Percentiles rank a stretch among this genome's conserved stretches.
Evolutionary conservation across 64 coral and sea anemone genomes (phyloP).

Genomic region (Cladopsammia gracilis): DNA sequence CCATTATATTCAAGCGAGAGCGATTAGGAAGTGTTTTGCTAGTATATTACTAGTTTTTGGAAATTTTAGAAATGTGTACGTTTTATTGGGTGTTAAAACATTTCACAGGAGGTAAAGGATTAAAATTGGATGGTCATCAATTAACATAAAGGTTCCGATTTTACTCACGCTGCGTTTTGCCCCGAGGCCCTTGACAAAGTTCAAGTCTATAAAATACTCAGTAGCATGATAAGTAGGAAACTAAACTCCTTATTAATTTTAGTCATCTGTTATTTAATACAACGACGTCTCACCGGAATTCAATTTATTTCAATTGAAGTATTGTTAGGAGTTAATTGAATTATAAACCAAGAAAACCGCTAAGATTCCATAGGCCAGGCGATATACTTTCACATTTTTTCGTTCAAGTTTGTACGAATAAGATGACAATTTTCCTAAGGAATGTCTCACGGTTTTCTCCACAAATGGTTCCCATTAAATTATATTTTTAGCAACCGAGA

Average conservation of each 20-base stretch:
- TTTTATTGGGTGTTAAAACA: too few species aligned
- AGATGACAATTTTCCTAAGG: too few species aligned
- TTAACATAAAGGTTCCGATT: neutral
- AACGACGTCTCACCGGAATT: neutral
- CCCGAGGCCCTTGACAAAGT: neutral
- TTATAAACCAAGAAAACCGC: neutral
- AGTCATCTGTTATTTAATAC: neutral
- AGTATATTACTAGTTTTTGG: too few species aligned
- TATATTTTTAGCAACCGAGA: too few species aligned
- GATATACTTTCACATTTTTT: too few species aligned
- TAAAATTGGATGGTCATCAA: neutral
- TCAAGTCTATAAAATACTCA: neutral
- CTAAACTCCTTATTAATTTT: neutral
- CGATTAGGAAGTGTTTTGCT: too few species aligned
- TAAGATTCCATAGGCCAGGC: neutral
- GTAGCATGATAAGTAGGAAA: neutral
- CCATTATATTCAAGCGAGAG: too few species aligned
- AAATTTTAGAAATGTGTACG: too few species aligned
- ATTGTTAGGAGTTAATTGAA: neutral
- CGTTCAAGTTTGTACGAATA: too few species aligned
- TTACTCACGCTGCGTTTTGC: neutral
- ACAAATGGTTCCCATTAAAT: too few species aligned
- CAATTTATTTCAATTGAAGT: neutral
- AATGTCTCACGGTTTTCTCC: too few species aligned
- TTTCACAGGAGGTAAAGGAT: neutral